Percentiles rank a stretch among this genome's conserved stretches.
Conservation (phyloP, 2,888 invertebrate genomes). For the Leucoma salicis region DNA sequence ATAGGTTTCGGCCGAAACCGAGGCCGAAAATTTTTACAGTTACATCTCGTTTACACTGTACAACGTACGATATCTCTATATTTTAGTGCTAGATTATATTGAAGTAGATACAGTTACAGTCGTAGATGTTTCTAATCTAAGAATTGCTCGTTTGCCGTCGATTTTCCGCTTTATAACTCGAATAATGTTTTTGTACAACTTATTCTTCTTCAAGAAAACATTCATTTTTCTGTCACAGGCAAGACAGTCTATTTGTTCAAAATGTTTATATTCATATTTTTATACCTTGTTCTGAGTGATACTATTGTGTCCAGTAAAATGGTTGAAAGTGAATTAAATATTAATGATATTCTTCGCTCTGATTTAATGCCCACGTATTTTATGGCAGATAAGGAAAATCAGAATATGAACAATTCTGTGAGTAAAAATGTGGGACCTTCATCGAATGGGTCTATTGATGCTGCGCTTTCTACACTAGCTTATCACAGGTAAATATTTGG, state of each 20-base stretch:
- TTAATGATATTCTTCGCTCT: constrained; percentile 86
- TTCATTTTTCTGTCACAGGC: constrained; percentile 27
- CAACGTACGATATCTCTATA: too few relatives aligned
- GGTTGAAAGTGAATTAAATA: constrained; percentile 69
- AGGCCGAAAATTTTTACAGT: too few relatives aligned
- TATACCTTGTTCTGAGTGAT: constrained; percentile 11
- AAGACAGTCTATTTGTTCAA: constrained; percentile 5
- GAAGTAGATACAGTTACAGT: constrained; percentile 47
- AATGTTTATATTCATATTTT: constrained; percentile 22
- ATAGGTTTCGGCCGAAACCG: too few relatives aligned
- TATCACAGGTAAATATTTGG: constrained; percentile 83
- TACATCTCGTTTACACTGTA: too few relatives aligned
- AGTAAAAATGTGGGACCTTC: constrained; percentile 37
- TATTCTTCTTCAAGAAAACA: constrained; percentile 24
- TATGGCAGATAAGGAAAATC: constrained; percentile 66
- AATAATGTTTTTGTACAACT: constrained; percentile 50
- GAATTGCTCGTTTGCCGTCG: constrained; percentile 31
- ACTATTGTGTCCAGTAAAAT: constrained; percentile 33
- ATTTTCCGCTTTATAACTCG: constrained; percentile 74
- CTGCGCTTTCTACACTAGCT: constrained; percentile 84
- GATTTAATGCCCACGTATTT: constrained; percentile 87
- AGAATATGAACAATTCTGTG: constrained; percentile 34
- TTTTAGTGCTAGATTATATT: too few relatives aligned
- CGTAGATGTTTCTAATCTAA: constrained; percentile 49
- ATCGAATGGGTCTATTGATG: constrained; percentile 82